Percentiles rank a stretch among this genome's conserved stretches.
phyloP scores from a whole-genome alignment of 2,797 vertebrate genomes.

The Onychomys leucogaster region DNA sequence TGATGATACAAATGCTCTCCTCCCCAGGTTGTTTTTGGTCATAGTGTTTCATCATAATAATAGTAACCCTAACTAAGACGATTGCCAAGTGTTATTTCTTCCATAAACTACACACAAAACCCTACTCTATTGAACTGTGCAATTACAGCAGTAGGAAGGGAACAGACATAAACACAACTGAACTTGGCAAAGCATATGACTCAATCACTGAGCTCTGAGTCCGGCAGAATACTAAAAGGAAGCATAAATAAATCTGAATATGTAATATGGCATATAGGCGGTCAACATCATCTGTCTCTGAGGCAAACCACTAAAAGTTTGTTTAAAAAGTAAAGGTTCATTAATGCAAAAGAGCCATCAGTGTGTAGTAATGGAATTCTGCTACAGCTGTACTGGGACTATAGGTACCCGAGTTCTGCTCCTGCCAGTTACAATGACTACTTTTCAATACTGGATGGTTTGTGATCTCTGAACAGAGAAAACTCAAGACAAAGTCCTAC shows the following conservation, averaged over 20 bases:
- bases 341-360: not conserved
- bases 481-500: not conserved
- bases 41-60: not conserved
- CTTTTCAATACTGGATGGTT: not conserved
- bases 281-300: not conserved
- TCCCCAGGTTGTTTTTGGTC: not conserved
- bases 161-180: slow-evolving; percentile 6
- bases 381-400: not conserved
- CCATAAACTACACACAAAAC: not conserved
- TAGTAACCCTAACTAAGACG: not conserved
- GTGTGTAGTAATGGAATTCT: not conserved
- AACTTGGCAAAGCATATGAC: slow-evolving; percentile 18
- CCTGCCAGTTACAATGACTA: not conserved
- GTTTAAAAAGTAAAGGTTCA: slow-evolving; percentile 15
- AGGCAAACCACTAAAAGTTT: not conserved
- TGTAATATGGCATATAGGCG: slow-evolving; percentile 27
- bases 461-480: not conserved
- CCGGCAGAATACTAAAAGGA: not conserved
- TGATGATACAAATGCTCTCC: not conserved
- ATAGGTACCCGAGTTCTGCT: not conserved
- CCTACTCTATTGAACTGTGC: slow-evolving; percentile 10
- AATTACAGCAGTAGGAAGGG: slow-evolving; percentile 57
- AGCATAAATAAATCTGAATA: slow-evolving; percentile 4
- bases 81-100: no score
- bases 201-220: slow-evolving; percentile 41